These are phyloP conservation scores for Rhadinocentrus ornatus DNA, from an alignment of 2,797 vertebrate genomes.

Conservation along the genomic window DNA sequence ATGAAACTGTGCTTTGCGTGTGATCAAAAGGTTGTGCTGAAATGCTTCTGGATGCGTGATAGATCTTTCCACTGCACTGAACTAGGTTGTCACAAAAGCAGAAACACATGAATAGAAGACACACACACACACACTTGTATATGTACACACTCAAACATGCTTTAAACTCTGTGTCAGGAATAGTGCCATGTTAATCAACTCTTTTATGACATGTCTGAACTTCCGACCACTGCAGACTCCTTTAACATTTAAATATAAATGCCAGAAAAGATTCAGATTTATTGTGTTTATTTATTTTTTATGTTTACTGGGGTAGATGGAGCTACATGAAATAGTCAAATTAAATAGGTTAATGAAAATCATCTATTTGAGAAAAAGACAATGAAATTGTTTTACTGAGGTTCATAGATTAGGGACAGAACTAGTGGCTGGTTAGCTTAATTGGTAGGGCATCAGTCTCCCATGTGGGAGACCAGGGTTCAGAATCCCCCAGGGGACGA, in stretches of 20 bases:
- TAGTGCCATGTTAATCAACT: not conserved
- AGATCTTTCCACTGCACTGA: conserved; percentile 24
- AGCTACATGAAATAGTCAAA: not conserved
- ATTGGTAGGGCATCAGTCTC: too few species aligned
- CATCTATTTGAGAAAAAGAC: not conserved
- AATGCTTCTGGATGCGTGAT: conserved; percentile 35
- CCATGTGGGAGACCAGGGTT: too few species aligned
- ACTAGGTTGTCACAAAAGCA: conserved; percentile 13
- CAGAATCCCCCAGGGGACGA: too few species aligned
- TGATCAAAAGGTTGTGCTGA: conserved; percentile 51
- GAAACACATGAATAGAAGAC: conserved; percentile 9
- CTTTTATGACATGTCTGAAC: not conserved
- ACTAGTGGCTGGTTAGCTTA: too few species aligned
- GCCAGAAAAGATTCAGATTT: not conserved
- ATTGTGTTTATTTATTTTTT: too few species aligned
- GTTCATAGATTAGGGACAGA: not conserved
- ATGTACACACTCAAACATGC: not conserved
- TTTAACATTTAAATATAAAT: conserved; percentile 1
- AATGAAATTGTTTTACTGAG: not conserved
- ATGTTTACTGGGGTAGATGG: not conserved
- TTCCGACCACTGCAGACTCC: not conserved
- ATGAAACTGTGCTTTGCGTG: conserved; percentile 44
- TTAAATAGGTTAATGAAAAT: not conserved
- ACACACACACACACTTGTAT: not conserved
- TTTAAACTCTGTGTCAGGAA: not conserved